A percentile compares a stretch with the other conserved stretches of the same genome.
Conservation (phyloP, 2,888 invertebrate genomes). For the Melitaea athalia region DNA sequence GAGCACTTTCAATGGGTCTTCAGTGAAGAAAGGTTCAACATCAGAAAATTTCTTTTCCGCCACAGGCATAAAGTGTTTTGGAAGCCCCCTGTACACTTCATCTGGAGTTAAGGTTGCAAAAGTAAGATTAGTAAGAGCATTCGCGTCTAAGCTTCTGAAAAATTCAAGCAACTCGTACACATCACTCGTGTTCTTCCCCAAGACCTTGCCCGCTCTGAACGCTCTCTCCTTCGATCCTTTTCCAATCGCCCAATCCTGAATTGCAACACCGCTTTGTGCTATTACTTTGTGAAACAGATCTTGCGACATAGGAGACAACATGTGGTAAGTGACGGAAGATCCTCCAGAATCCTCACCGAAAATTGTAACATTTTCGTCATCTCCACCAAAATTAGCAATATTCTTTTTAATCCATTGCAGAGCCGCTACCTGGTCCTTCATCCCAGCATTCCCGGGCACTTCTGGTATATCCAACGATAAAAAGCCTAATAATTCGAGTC, state of each 20-base stretch:
- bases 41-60: too few species aligned
- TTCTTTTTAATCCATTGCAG: conserved; percentile 54
- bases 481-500: conserved; percentile 60
- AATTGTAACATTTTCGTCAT: conserved; percentile 54
- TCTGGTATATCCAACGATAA: conserved; percentile 54
- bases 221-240: conserved; percentile 42
- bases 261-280: conserved; percentile 55
- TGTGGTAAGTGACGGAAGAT: conserved; percentile 56
- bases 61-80: too few species aligned
- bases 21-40: too few species aligned
- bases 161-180: conserved; percentile 44
- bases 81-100: too few species aligned
- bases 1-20: too few species aligned
- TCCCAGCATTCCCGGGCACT: conserved; percentile 61
- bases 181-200: conserved; percentile 46
- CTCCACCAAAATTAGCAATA: conserved; percentile 54
- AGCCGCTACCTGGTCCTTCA: conserved; percentile 60
- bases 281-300: conserved; percentile 60
- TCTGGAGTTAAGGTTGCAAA: conserved; percentile 52
- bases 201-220: conserved; percentile 42
- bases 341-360: conserved; percentile 64
- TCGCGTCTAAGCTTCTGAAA: conserved; percentile 25
- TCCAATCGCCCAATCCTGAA: conserved; percentile 46
- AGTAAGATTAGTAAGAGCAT: too few species aligned
- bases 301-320: conserved; percentile 59